Conservation (phyloP, 2,113 vertebrate species). For the Bos taurus region ARS-UCD2.0 NC_037345.1:14219001-14219500, state of each 20-base stretch:
- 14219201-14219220: not conserved
- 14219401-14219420: no score
- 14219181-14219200: accelerated
- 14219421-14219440: no score
- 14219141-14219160: not conserved
- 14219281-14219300: not conserved
- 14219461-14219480: no score
- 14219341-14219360: no score
- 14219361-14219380: not conserved
- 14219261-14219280: not conserved
- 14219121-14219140: not conserved
- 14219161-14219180: not conserved
- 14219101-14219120: not conserved
- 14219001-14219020: not conserved
- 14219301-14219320: not conserved
- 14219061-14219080: not conserved
- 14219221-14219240: not conserved
- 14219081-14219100: not conserved
- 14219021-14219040: not conserved
- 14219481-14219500: no score
- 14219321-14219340: accelerated
- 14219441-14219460: no score
- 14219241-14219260: not conserved
- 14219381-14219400: no score
- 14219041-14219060: not conserved